A percentile compares a stretch with the other conserved stretches of the same genome.
Evolutionary conservation across 1,140 invertebrate species (phyloP).

Genomic region (Gerris buenoi): DNA sequence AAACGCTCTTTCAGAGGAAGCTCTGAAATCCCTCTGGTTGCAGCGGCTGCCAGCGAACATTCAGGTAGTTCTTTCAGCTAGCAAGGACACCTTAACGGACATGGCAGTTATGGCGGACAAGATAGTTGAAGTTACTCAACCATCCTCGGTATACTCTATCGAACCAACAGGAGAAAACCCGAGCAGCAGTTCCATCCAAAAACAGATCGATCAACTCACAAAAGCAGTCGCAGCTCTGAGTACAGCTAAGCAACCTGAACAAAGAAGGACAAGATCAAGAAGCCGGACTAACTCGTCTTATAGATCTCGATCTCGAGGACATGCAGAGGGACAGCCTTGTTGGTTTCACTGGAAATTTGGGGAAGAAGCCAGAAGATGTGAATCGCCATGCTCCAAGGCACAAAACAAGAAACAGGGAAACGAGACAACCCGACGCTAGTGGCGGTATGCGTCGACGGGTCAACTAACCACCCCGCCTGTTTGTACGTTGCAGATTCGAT

Average conservation of each 20-base stretch:
- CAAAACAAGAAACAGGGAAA: constrained; percentile 12
- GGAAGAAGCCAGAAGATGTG: constrained; percentile 19
- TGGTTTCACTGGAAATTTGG: constrained; percentile 13
- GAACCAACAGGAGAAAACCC: neutral
- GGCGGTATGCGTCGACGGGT: neutral
- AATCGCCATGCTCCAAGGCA: constrained; percentile 13
- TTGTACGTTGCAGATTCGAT: constrained; percentile 19
- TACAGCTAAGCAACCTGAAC: neutral
- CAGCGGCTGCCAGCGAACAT: neutral
- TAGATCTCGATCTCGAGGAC: neutral
- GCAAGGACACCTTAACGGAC: neutral
- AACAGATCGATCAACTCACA: neutral
- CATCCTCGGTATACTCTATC: neutral
- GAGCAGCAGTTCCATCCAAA: neutral
- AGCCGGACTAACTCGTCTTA: neutral
- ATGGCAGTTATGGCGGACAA: constrained; percentile 6
- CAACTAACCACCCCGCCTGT: constrained; percentile 12
- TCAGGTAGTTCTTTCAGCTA: constrained; percentile 2
- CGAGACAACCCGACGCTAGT: constrained; percentile 8
- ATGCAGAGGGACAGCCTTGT: constrained; percentile 3
- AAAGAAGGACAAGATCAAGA: neutral
- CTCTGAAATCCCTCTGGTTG: constrained; percentile 19
- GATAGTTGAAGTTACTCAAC: constrained; percentile 6
- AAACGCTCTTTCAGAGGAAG: constrained; percentile 19
- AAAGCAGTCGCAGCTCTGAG: neutral